A percentile compares a stretch with the other conserved stretches of the same genome.
Evolutionary conservation across 2,797 vertebrate genomes (phyloP).

Genomic region (Taenioides sp.): DNA sequence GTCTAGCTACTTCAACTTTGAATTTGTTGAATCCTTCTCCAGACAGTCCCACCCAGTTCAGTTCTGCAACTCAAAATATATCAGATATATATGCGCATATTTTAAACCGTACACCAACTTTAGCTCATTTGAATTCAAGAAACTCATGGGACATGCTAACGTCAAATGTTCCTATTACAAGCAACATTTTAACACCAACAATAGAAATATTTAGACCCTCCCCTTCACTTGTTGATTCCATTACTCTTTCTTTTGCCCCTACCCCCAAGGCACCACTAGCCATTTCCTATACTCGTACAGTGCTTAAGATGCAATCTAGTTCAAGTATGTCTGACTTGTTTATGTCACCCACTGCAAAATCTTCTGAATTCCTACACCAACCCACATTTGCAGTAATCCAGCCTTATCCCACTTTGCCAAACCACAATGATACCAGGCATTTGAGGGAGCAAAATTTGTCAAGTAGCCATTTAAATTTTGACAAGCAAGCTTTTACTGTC

Average conservation of each 20-base stretch:
- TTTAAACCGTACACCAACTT: not conserved
- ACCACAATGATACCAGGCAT: not conserved
- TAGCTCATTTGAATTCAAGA: not conserved
- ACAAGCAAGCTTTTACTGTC: slow-evolving; percentile 1
- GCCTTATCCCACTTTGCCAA: slow-evolving; percentile 16
- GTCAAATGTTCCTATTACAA: not conserved
- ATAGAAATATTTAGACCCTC: not conserved
- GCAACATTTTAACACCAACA: not conserved
- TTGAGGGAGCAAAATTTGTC: slow-evolving; percentile 14
- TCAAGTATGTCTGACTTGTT: slow-evolving; percentile 21
- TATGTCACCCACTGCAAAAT: slow-evolving; percentile 25
- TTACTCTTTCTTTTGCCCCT: not conserved
- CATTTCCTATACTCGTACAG: slow-evolving; percentile 9
- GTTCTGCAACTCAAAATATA: not conserved
- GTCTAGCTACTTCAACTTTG: not conserved
- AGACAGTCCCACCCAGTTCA: not conserved
- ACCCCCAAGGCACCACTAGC: not conserved
- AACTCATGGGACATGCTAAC: not conserved
- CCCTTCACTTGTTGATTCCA: not conserved
- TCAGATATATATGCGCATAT: slow-evolving; percentile 8
- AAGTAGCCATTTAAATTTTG: slow-evolving; percentile 9
- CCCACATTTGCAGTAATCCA: slow-evolving; percentile 19
- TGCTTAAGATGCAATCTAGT: not conserved
- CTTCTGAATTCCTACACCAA: slow-evolving; percentile 35
- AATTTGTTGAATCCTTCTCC: slow-evolving; percentile 6